phyloP scores from a whole-genome alignment of 2,113 vertebrate species.

The Dolichallabes microphthalmus region DNA sequence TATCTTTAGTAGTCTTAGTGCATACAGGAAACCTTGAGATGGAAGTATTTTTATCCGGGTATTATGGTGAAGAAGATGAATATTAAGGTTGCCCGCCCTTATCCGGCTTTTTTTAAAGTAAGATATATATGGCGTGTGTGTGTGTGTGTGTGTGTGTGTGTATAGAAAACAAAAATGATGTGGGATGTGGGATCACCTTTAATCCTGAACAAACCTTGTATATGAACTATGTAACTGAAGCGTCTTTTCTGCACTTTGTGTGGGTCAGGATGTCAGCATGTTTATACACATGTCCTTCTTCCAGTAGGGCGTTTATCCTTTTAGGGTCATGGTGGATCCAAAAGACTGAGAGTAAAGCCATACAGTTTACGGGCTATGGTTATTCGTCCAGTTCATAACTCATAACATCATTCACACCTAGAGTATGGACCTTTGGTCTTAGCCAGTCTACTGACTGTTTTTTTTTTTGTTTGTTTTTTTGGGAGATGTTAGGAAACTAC shows the following conservation, averaged over 20 bases:
- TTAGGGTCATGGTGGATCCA: background rate
- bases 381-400: background rate
- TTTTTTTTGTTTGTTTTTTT: no score
- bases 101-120: background rate
- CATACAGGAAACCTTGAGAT: slow-evolving; percentile 1
- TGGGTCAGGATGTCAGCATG: background rate
- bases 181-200: background rate
- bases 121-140: background rate
- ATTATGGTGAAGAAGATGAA: background rate
- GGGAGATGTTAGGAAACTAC: background rate
- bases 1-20: slow-evolving; percentile 23
- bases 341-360: background rate
- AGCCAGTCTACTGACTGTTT: background rate
- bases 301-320: background rate
- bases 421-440: background rate
- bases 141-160: background rate
- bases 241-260: background rate
- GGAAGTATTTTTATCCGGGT: slow-evolving; percentile 2
- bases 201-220: background rate
- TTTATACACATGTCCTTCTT: background rate
- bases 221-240: background rate
- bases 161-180: background rate
- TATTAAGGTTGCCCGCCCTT: background rate
- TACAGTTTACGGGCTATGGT: background rate
- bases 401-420: background rate